Percentiles rank a stretch among this genome's conserved stretches.
phyloP scores from a whole-genome alignment of 2,888 invertebrate species.

The Heliconius charithonia region DNA sequence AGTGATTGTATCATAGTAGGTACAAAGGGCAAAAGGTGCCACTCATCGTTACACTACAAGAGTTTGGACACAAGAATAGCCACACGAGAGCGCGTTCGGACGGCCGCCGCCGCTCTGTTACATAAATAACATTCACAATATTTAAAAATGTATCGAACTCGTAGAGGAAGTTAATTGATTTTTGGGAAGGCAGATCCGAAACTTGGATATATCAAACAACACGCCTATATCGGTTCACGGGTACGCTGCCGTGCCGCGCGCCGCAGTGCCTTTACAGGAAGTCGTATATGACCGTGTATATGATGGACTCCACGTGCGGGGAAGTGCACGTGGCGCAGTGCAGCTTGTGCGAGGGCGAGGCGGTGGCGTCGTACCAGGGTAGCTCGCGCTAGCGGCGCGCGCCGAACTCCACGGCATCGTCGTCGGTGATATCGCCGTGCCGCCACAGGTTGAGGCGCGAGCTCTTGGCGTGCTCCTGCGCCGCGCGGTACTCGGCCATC shows the following conservation, averaged over 20 bases:
- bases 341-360: constrained; percentile 51
- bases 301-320: constrained; percentile 58
- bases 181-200: constrained; percentile 38
- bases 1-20: constrained; percentile 39
- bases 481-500: constrained; percentile 91
- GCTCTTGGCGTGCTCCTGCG: constrained; percentile 93
- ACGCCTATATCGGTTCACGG: constrained; percentile 27
- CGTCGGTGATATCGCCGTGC: constrained; percentile 99
- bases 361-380: constrained; percentile 51
- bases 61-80: constrained; percentile 37
- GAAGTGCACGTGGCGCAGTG: constrained; percentile 66
- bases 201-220: constrained; percentile 24
- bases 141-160: constrained; percentile 40
- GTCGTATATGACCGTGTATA: constrained; percentile 60
- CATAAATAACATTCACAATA: constrained; percentile 38
- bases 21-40: constrained; percentile 37
- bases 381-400: constrained; percentile 72
- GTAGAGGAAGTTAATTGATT: constrained; percentile 31
- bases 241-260: constrained; percentile 33
- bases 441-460: constrained; percentile 96
- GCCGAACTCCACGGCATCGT: constrained; percentile 88
- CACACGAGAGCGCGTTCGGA: constrained; percentile 47
- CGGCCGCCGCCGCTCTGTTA: constrained; percentile 8
- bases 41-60: constrained; percentile 30
- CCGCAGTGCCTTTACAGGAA: constrained; percentile 56